Evolutionary conservation across 2,797 vertebrate genomes (phyloP).

Genomic region (Hemibagrus guttatus): DNA sequence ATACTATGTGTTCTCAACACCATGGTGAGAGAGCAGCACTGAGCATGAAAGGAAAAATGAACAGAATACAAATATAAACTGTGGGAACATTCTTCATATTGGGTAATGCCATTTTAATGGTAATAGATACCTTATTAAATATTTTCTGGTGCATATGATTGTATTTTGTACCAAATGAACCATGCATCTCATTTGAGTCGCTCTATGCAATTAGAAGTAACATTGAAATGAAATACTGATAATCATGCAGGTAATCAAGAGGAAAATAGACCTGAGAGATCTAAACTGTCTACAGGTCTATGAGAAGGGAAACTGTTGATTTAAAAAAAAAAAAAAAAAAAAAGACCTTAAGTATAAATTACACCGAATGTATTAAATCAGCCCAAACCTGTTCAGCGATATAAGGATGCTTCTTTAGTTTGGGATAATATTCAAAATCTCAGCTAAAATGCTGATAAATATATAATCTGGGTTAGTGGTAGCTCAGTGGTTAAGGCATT

Average conservation of each 20-base stretch:
- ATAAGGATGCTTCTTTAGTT: neutral
- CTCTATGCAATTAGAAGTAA: neutral
- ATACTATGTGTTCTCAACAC: constrained; percentile 21
- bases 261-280: neutral
- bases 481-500: too few relatives aligned
- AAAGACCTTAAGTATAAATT: neutral
- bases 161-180: neutral
- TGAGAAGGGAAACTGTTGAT: neutral
- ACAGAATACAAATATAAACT: neutral
- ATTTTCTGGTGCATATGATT: neutral
- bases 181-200: neutral
- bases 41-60: constrained; percentile 23
- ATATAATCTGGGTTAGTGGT: too few relatives aligned
- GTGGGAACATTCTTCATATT: neutral
- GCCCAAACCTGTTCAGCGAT: too few relatives aligned
- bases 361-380: neutral
- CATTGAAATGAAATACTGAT: neutral
- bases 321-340: neutral
- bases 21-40: neutral
- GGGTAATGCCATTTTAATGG: neutral
- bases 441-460: too few relatives aligned
- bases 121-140: neutral
- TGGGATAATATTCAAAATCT: too few relatives aligned
- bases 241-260: neutral
- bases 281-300: neutral